These are phyloP conservation scores for Zaprionus davidi DNA, from an alignment of 1,140 invertebrate genomes.

Conservation along the genomic window DNA sequence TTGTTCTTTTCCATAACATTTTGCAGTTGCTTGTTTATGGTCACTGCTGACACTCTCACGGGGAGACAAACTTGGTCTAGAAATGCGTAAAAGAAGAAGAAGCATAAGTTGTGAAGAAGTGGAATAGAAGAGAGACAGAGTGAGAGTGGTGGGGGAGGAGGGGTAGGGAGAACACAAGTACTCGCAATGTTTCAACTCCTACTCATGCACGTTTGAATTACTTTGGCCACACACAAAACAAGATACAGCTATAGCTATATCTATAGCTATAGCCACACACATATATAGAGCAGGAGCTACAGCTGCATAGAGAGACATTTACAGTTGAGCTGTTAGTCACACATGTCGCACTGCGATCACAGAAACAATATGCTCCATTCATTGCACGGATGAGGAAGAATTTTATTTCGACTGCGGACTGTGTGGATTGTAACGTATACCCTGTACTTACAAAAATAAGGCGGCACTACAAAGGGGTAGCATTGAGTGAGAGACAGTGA, in stretches of 20 bases:
- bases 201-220: conserved; percentile 21
- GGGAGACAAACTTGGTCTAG: conserved; percentile 14
- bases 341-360: conserved; percentile 48
- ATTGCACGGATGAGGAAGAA: conserved; percentile 16
- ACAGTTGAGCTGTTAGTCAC: conserved; percentile 53
- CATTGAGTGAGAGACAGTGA: neutral
- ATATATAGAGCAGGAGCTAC: conserved; percentile 1
- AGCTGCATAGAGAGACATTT: conserved; percentile 25
- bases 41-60: conserved; percentile 27
- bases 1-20: conserved; percentile 45
- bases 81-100: conserved; percentile 32
- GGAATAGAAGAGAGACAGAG: neutral
- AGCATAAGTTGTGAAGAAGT: neutral
- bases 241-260: conserved; percentile 13
- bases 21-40: conserved; percentile 54
- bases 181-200: conserved; percentile 1
- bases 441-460: neutral
- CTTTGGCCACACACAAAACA: conserved; percentile 18
- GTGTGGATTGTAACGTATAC: conserved; percentile 14
- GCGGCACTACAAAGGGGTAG: neutral
- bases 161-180: neutral
- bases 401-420: conserved; percentile 33
- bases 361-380: conserved; percentile 44
- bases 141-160: neutral
- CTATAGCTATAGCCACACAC: neutral